Evolutionary conservation across 2,797 vertebrate species (phyloP).

Genomic region (Gouania willdenowi): DNA sequence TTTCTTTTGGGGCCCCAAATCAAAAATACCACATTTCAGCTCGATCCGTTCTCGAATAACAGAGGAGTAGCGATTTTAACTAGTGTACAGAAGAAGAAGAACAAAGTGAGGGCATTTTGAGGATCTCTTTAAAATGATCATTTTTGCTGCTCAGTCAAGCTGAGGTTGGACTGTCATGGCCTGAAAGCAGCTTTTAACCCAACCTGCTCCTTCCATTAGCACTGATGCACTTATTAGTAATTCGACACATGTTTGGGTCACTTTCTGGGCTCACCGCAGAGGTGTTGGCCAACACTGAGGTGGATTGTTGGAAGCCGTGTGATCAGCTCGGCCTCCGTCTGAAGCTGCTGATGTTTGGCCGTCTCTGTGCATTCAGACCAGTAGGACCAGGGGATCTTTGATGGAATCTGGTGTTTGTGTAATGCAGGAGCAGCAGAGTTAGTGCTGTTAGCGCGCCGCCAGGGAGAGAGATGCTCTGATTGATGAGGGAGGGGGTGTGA

Average conservation of each 20-base stretch:
- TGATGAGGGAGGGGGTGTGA: conserved; percentile 21
- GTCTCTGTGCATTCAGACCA: conserved; percentile 64
- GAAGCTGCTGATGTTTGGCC: conserved; percentile 51
- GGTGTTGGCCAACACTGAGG: conserved; percentile 43
- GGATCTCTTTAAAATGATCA: too few relatives aligned
- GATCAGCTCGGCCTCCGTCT: conserved; percentile 56
- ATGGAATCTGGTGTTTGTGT: conserved; percentile 73
- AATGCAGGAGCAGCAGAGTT: conserved; percentile 51
- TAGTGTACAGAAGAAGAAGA: too few relatives aligned
- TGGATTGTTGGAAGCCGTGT: conserved; percentile 50
- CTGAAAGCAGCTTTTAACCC: too few relatives aligned
- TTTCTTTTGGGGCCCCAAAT: too few relatives aligned
- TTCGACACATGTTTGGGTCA: conserved; percentile 13
- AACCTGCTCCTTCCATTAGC: too few relatives aligned
- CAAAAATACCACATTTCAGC: too few relatives aligned
- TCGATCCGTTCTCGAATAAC: too few relatives aligned
- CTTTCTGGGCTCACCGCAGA: conserved; percentile 24
- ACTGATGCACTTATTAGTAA: conserved; percentile 35
- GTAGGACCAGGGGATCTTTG: conserved; percentile 41
- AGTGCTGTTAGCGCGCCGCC: conserved; percentile 28
- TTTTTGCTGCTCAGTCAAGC: too few relatives aligned
- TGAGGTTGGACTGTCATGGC: too few relatives aligned
- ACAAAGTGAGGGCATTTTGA: too few relatives aligned
- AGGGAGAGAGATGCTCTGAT: conserved; percentile 26
- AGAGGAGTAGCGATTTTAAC: too few relatives aligned